These are phyloP conservation scores for Papilio elwesi DNA, from an alignment of 2,888 invertebrate species.

Conservation along the genomic window DNA sequence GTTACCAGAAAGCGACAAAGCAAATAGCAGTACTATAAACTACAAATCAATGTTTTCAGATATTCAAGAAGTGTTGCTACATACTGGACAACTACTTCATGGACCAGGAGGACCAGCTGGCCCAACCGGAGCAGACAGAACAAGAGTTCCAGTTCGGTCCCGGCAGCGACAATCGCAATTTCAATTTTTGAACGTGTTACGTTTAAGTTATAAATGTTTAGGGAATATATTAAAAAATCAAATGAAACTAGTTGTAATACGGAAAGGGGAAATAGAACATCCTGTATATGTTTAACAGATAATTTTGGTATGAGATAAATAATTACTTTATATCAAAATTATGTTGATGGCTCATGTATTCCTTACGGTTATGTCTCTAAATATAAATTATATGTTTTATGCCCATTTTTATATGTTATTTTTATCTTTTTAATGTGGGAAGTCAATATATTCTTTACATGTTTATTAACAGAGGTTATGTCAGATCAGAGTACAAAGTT, in stretches of 20 bases:
- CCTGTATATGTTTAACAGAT: neutral
- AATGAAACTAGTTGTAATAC: neutral
- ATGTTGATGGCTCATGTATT: too few species aligned
- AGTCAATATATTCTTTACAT: too few species aligned
- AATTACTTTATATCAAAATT: too few species aligned
- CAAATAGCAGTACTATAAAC: neutral
- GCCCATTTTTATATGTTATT: too few species aligned
- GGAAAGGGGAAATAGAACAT: neutral
- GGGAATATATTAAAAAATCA: neutral
- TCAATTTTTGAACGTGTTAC: slow-evolving; percentile 59
- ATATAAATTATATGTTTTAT: too few species aligned
- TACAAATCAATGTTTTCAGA: slow-evolving; percentile 51
- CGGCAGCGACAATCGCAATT: slow-evolving; percentile 49
- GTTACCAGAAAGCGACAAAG: too few species aligned
- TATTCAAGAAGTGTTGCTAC: slow-evolving; percentile 90
- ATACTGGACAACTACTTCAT: slow-evolving; percentile 92
- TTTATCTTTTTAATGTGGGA: too few species aligned
- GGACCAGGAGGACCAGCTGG: slow-evolving; percentile 74
- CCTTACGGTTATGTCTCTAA: too few species aligned
- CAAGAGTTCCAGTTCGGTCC: slow-evolving; percentile 70
- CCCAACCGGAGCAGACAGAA: slow-evolving; percentile 59
- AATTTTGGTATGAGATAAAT: neutral
- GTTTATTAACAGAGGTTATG: too few species aligned
- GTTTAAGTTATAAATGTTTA: neutral
- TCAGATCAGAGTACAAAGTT: too few species aligned